Conservation (phyloP, 2,888 invertebrate species). For the Ptychoptera albimana region DNA sequence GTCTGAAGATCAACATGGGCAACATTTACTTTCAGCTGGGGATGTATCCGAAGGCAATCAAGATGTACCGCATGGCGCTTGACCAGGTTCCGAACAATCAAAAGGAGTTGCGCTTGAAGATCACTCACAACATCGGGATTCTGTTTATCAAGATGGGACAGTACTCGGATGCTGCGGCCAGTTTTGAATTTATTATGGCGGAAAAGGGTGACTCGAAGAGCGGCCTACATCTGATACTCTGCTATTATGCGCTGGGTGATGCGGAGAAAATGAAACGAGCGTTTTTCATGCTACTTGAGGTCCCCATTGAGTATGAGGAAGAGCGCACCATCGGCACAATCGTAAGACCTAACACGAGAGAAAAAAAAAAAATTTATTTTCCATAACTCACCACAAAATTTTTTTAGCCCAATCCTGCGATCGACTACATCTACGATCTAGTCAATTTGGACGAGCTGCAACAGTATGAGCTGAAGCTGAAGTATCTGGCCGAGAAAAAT, state of each 20-base stretch:
- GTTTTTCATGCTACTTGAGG: slow-evolving; percentile 77
- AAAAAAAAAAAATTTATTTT: background rate
- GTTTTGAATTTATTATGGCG: slow-evolving; percentile 96
- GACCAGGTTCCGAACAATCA: slow-evolving; percentile 91
- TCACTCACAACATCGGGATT: slow-evolving; percentile 90
- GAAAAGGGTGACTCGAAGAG: slow-evolving; percentile 82
- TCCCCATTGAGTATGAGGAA: slow-evolving; percentile 69
- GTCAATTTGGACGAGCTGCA: slow-evolving; percentile 64
- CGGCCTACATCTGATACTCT: slow-evolving; percentile 76
- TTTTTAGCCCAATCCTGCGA: slow-evolving; percentile 7
- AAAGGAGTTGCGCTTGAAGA: slow-evolving; percentile 83
- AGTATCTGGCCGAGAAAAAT: slow-evolving; percentile 60
- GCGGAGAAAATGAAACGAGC: slow-evolving; percentile 85
- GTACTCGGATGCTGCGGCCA: slow-evolving; percentile 88
- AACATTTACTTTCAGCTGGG: slow-evolving; percentile 94
- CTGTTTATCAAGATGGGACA: slow-evolving; percentile 92
- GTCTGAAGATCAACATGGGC: slow-evolving; percentile 94
- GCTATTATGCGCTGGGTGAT: slow-evolving; percentile 80
- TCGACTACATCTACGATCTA: slow-evolving; percentile 39
- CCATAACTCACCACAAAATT: background rate
- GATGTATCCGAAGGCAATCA: slow-evolving; percentile 84
- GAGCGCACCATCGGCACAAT: slow-evolving; percentile 45
- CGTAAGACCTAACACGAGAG: background rate
- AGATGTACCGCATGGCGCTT: slow-evolving; percentile 95
- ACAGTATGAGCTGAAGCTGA: slow-evolving; percentile 51